A percentile compares a stretch with the other conserved stretches of the same genome.
These are phyloP conservation scores for Mystacides longicornis DNA, from an alignment of 2,888 invertebrate species.

Conservation along the genomic window DNA sequence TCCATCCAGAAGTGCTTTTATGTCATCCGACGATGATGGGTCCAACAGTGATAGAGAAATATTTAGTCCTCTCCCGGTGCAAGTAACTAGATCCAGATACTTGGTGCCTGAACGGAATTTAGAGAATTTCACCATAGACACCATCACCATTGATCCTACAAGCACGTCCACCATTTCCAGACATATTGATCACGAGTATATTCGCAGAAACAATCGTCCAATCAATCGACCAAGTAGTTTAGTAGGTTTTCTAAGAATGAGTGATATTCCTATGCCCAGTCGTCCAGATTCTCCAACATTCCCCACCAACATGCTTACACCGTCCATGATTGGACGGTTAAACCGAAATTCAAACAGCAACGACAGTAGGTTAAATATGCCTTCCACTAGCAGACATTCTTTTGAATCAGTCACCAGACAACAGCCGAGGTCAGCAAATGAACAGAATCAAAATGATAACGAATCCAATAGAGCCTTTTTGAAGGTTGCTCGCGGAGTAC, in stretches of 20 bases:
- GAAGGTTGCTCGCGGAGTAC: slow-evolving; percentile 39
- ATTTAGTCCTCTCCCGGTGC: slow-evolving; percentile 20
- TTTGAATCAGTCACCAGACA: neutral
- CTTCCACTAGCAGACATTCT: slow-evolving; percentile 2
- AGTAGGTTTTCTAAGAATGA: neutral
- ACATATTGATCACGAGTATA: slow-evolving; percentile 13
- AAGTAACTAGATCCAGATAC: slow-evolving; percentile 15
- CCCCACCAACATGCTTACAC: neutral
- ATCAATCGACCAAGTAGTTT: too few species aligned
- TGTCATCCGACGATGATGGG: slow-evolving; percentile 18
- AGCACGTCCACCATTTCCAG: slow-evolving; percentile 14
- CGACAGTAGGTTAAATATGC: neutral
- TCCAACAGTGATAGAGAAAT: slow-evolving; percentile 21
- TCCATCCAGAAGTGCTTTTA: neutral
- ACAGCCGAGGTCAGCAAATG: slow-evolving; percentile 5
- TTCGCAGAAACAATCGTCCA: neutral
- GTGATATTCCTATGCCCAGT: neutral
- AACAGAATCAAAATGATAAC: neutral
- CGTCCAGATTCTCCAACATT: neutral
- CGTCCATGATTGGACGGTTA: too few species aligned
- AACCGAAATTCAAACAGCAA: too few species aligned
- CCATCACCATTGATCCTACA: slow-evolving; percentile 8
- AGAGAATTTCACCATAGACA: neutral
- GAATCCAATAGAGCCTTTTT: slow-evolving; percentile 32
- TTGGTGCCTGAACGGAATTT: slow-evolving; percentile 5